A percentile compares a stretch with the other conserved stretches of the same genome.
phyloP scores from a whole-genome alignment of 2,888 invertebrate genomes.

The Scaptomyza reducta region DNA sequence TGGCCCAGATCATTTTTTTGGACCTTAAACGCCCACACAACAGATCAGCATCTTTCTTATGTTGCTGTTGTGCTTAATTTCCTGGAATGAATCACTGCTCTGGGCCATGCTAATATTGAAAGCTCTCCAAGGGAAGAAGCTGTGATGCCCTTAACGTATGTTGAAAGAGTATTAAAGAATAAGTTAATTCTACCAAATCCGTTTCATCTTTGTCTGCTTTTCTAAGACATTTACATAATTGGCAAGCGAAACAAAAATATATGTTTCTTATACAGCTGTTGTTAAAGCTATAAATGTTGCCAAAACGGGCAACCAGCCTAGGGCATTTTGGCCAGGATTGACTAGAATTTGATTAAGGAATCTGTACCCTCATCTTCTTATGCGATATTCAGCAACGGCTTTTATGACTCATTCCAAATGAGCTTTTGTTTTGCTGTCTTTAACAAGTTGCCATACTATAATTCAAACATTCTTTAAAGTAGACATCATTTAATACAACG shows the following conservation, averaged over 20 bases:
- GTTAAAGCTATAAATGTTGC: slow-evolving; percentile 26
- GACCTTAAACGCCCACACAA: slow-evolving; percentile 77
- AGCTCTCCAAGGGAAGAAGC: background rate
- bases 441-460: background rate
- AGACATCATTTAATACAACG: no score
- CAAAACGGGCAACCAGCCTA: slow-evolving; percentile 10
- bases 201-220: slow-evolving; percentile 8
- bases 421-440: background rate
- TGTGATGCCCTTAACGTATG: slow-evolving; percentile 23
- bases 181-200: slow-evolving; percentile 4
- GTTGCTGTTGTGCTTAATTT: slow-evolving; percentile 54
- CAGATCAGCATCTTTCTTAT: slow-evolving; percentile 24
- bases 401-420: slow-evolving; percentile 20
- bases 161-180: background rate
- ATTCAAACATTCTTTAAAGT: background rate
- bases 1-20: slow-evolving; percentile 39
- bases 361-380: slow-evolving; percentile 7
- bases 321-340: slow-evolving; percentile 12
- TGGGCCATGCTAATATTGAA: slow-evolving; percentile 66
- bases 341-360: background rate
- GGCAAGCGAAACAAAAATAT: slow-evolving; percentile 31
- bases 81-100: slow-evolving; percentile 66
- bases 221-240: slow-evolving; percentile 47
- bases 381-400: slow-evolving; percentile 25
- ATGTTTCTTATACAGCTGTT: background rate